Evolutionary conservation across 1,140 invertebrate species (phyloP).

Genomic region (Neodiprion fabricii): DNA sequence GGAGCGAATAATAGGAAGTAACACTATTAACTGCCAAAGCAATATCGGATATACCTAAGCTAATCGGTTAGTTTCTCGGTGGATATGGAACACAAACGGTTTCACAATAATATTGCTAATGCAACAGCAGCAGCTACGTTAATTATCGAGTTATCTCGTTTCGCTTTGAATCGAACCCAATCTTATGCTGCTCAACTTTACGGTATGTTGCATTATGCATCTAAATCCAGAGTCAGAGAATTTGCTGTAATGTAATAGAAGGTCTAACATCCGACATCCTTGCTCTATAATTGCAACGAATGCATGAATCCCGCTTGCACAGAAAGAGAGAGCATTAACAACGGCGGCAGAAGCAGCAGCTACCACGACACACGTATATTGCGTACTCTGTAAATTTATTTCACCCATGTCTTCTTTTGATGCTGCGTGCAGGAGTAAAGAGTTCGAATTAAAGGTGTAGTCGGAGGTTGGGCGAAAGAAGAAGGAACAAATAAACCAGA

Average conservation of each 20-base stretch:
- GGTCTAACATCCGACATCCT: not conserved
- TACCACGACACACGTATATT: not conserved
- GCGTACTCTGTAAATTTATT: slow-evolving; percentile 6
- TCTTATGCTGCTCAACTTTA: no score
- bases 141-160: no score
- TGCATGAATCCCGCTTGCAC: not conserved
- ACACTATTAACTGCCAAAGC: not conserved
- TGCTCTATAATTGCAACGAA: not conserved
- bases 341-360: not conserved
- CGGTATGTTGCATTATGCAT: no score
- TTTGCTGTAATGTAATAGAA: not conserved
- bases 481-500: no score
- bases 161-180: no score
- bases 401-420: slow-evolving; percentile 17
- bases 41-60: not conserved
- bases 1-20: not conserved
- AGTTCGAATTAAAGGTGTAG: not conserved
- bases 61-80: not conserved
- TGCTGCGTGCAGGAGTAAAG: not conserved
- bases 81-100: no score
- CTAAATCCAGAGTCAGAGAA: no score
- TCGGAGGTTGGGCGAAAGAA: no score
- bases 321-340: not conserved
- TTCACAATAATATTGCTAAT: no score
- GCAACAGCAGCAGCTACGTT: no score